Evolutionary conservation across 2,888 invertebrate genomes (phyloP).

Genomic region (Nymphalis polychloros): DNA sequence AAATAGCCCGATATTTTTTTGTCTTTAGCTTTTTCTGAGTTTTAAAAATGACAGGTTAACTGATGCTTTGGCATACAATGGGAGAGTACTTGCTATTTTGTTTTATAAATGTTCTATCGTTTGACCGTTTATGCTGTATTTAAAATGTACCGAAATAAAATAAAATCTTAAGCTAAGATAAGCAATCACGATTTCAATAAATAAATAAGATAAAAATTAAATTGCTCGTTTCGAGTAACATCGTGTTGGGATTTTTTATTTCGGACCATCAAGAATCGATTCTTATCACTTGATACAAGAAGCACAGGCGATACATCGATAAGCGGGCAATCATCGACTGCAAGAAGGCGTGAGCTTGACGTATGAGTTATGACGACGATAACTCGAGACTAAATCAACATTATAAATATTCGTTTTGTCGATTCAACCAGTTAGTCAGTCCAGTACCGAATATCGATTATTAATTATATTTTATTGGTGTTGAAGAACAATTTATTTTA

Average conservation of each 20-base stretch:
- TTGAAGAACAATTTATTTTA: background rate
- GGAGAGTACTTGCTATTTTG: slow-evolving; percentile 14
- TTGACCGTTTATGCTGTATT: slow-evolving; percentile 2
- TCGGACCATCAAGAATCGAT: slow-evolving; percentile 36
- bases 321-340: slow-evolving; percentile 49
- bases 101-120: slow-evolving; percentile 16
- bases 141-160: background rate
- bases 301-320: slow-evolving; percentile 46
- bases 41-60: slow-evolving; percentile 38
- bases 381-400: slow-evolving; percentile 72
- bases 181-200: slow-evolving; percentile 1
- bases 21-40: slow-evolving; percentile 38
- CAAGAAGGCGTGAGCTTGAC: slow-evolving; percentile 64
- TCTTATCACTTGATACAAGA: slow-evolving; percentile 40
- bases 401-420: slow-evolving; percentile 36
- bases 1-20: slow-evolving; percentile 62
- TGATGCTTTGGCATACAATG: slow-evolving; percentile 34
- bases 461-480: background rate
- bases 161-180: background rate
- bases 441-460: slow-evolving; percentile 9
- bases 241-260: slow-evolving; percentile 26
- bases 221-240: background rate
- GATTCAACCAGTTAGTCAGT: slow-evolving; percentile 28
- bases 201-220: slow-evolving; percentile 10
- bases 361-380: slow-evolving; percentile 65